Evolutionary conservation across 2,888 invertebrate species (phyloP).

Genomic region (Junonia oenone): DNA sequence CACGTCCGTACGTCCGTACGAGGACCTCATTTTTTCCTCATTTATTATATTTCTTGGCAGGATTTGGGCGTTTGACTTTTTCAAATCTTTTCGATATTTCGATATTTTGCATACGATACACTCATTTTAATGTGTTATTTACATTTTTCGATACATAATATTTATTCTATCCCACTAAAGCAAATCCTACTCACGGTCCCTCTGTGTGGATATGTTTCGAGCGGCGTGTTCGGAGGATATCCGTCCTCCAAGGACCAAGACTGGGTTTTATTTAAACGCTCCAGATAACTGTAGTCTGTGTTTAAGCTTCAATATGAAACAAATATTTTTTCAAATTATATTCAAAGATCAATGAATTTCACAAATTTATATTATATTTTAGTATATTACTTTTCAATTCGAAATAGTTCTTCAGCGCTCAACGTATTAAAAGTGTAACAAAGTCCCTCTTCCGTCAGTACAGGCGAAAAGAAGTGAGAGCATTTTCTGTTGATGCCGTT

Average conservation of each 20-base stretch:
- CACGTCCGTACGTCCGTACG: too few species aligned
- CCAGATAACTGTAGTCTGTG: constrained; percentile 52
- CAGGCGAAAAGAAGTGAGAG: constrained; percentile 79
- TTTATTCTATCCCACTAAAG: too few species aligned
- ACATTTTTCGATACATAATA: too few species aligned
- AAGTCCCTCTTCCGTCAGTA: constrained; percentile 84
- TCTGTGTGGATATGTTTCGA: constrained; percentile 83
- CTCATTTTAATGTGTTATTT: too few species aligned
- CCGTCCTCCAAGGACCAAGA: constrained; percentile 84
- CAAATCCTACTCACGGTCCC: constrained; percentile 81
- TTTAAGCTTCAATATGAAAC: constrained; percentile 42
- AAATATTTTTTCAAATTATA: background rate
- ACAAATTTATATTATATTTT: background rate
- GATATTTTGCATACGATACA: too few species aligned
- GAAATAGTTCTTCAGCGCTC: constrained; percentile 79
- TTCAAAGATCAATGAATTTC: background rate
- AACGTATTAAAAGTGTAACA: constrained; percentile 86
- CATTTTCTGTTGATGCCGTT: constrained; percentile 73
- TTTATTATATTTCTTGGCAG: too few species aligned
- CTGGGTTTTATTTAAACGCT: constrained; percentile 43
- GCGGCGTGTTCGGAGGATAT: constrained; percentile 68
- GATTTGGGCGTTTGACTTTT: too few species aligned
- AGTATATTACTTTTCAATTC: constrained; percentile 74
- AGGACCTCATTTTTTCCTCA: too few species aligned
- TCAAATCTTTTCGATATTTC: too few species aligned